phyloP scores from a whole-genome alignment of 2,797 vertebrate genomes.

The Danio kyathit region DNA sequence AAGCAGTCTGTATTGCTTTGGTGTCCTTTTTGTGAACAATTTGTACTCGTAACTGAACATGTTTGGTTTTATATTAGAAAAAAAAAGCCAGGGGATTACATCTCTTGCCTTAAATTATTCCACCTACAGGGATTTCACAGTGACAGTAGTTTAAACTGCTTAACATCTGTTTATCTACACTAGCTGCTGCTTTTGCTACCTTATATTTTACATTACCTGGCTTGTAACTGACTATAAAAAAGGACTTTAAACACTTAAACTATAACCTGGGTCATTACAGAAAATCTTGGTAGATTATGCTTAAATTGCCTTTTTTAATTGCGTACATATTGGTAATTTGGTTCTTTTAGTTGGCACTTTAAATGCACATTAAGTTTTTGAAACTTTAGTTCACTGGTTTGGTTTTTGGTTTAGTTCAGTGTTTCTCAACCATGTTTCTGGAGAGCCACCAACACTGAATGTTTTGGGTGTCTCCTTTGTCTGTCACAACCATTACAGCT shows the following conservation, averaged over 20 bases:
- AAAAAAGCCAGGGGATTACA: slow-evolving; percentile 45
- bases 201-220: slow-evolving; percentile 9
- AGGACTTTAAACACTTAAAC: background rate
- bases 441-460: too few relatives aligned
- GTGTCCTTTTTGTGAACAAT: background rate
- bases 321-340: too few relatives aligned
- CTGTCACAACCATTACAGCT: too few relatives aligned
- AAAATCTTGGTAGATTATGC: too few relatives aligned
- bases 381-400: too few relatives aligned
- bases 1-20: background rate
- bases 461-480: too few relatives aligned
- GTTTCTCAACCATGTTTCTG: too few relatives aligned
- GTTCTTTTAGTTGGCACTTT: too few relatives aligned
- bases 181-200: background rate
- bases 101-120: slow-evolving; percentile 39
- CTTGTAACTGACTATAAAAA: slow-evolving; percentile 25
- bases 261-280: too few relatives aligned
- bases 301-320: too few relatives aligned
- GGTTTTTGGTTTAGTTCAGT: too few relatives aligned
- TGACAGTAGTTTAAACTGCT: slow-evolving; percentile 11
- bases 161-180: slow-evolving; percentile 12
- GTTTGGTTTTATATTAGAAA: slow-evolving; percentile 39
- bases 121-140: slow-evolving; percentile 29
- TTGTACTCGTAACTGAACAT: slow-evolving; percentile 19
- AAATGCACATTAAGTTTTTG: too few relatives aligned